Percentiles rank a stretch among this genome's conserved stretches.
Conservation (phyloP, 1,140 invertebrate species). For the Thaumetopoea pityocampa region DNA sequence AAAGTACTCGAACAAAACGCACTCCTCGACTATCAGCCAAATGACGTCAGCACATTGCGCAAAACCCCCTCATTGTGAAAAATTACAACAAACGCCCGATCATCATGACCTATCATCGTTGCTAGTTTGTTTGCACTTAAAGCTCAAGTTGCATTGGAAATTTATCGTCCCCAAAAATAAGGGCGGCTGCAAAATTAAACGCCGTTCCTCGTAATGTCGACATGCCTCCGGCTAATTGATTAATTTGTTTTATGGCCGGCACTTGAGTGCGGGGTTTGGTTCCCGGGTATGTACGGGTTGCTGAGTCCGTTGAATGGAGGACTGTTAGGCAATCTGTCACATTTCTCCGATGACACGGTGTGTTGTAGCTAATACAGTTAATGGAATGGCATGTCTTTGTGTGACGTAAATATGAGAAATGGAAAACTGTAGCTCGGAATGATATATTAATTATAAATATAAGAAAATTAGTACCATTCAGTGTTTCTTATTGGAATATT, state of each 20-base stretch:
- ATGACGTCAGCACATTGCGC: conserved; percentile 70
- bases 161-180: conserved; percentile 35
- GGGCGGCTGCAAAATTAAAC: conserved; percentile 68
- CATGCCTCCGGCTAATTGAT: conserved; percentile 72
- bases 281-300: conserved; percentile 51
- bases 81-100: conserved; percentile 37
- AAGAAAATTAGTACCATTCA: too few species aligned
- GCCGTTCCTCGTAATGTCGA: conserved; percentile 67
- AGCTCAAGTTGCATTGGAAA: conserved; percentile 32
- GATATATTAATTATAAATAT: too few species aligned
- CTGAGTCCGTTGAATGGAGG: conserved; percentile 45
- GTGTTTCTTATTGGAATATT: too few species aligned
- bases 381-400: conserved; percentile 27
- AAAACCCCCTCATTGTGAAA: conserved; percentile 53
- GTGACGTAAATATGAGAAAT: conserved; percentile 1
- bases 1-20: conserved; percentile 44
- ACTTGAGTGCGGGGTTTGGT: conserved; percentile 56
- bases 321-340: conserved; percentile 72
- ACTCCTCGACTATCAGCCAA: conserved; percentile 56
- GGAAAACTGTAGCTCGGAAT: conserved; percentile 7
- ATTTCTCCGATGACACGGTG: conserved; percentile 49
- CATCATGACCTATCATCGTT: conserved; percentile 29
- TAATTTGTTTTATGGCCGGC: conserved; percentile 73
- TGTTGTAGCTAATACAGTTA: conserved; percentile 40
- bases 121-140: conserved; percentile 1